phyloP scores from a whole-genome alignment of 2,797 vertebrate genomes.

The Anisognathus igniventris region DNA sequence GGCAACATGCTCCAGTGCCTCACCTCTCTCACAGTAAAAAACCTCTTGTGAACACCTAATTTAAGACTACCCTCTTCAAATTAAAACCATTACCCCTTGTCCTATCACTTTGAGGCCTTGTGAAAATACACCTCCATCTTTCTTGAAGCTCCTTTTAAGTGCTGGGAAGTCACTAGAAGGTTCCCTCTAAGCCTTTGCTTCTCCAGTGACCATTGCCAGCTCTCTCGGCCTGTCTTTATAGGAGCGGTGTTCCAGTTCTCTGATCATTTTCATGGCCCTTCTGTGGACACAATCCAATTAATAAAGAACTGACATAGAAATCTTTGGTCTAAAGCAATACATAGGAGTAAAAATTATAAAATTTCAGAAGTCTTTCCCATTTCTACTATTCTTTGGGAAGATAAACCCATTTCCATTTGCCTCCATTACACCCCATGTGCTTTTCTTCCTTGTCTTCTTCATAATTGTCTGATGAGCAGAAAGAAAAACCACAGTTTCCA shows the following conservation, averaged over 20 bases:
- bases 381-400: not conserved
- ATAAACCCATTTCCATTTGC: not conserved
- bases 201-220: not conserved
- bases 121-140: not conserved
- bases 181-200: not conserved
- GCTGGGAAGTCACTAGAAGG: not conserved
- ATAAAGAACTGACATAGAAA: not conserved
- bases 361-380: not conserved
- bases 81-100: not conserved
- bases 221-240: fast-evolving
- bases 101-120: not conserved
- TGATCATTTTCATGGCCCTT: not conserved
- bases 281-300: not conserved
- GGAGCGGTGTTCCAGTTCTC: not conserved
- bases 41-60: not conserved
- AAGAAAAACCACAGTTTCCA: not conserved
- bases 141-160: not conserved
- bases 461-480: not conserved
- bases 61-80: not conserved
- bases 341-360: not conserved
- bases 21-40: fast-evolving
- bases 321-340: not conserved
- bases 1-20: not conserved
- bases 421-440: not conserved
- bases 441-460: not conserved